phyloP scores from a whole-genome alignment of 2,113 vertebrate species.

The Dolichallabes microphthalmus region DNA sequence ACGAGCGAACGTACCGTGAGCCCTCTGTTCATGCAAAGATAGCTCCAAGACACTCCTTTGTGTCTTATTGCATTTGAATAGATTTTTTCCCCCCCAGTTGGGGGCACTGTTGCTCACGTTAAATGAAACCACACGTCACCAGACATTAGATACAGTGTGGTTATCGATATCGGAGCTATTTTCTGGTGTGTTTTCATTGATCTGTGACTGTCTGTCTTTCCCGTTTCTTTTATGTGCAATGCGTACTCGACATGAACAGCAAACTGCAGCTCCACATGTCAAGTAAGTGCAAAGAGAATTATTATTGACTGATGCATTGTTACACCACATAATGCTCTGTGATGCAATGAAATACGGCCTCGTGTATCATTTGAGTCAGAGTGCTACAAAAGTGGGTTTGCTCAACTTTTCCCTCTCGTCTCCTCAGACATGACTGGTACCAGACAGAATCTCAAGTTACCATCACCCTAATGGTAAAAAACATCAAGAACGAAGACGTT shows the following conservation, averaged over 20 bases:
- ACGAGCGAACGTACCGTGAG: background rate
- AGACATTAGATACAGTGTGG: background rate
- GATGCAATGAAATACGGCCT: background rate
- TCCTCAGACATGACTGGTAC: conserved; percentile 89
- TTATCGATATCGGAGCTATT: background rate
- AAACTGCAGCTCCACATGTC: conserved; percentile 55
- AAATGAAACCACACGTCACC: background rate
- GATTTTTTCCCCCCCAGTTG: conserved; percentile 55
- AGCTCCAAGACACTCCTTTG: background rate
- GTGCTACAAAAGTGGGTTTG: background rate
- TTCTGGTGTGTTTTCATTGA: conserved; percentile 23
- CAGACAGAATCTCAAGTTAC: conserved; percentile 97
- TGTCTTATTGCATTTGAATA: background rate
- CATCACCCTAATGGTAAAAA: conserved; percentile 91
- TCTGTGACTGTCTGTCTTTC: conserved; percentile 29
- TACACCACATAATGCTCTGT: background rate
- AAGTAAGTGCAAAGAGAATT: conserved; percentile 65
- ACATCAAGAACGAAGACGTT: conserved; percentile 83
- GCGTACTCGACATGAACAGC: conserved; percentile 56
- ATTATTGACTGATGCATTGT: background rate
- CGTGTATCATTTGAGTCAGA: background rate
- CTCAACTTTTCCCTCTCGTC: background rate
- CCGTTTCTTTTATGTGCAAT: conserved; percentile 1
- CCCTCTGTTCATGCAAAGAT: background rate
- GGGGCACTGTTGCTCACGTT: conserved; percentile 66